Percentiles rank a stretch among this genome's conserved stretches.
Conservation (phyloP, 2,888 invertebrate genomes). For the Nematopogon swammerdamellus region DNA sequence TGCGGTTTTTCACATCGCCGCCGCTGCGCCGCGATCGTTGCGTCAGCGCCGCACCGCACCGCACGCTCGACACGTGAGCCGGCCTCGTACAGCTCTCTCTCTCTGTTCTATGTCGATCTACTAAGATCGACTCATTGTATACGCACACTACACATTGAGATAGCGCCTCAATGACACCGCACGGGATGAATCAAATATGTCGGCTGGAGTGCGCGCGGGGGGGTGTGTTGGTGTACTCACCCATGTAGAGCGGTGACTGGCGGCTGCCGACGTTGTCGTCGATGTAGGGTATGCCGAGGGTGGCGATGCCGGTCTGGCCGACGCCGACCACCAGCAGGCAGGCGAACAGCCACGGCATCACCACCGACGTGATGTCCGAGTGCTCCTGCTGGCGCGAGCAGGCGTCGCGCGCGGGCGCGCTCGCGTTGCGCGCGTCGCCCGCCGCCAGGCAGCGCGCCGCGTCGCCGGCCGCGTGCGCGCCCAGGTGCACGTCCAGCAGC, state of each 20-base stretch:
- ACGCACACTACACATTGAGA: too few species aligned
- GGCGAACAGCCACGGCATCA: constrained; percentile 84
- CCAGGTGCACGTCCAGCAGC: constrained; percentile 52
- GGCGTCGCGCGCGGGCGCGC: constrained; percentile 49
- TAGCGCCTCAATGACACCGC: too few species aligned
- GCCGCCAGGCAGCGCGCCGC: constrained; percentile 33
- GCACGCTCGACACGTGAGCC: too few species aligned
- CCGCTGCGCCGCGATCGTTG: too few species aligned
- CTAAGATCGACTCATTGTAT: too few species aligned
- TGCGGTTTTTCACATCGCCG: too few species aligned
- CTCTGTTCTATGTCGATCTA: too few species aligned
- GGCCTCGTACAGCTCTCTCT: too few species aligned
- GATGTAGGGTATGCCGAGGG: constrained; percentile 89
- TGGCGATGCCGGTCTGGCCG: constrained; percentile 90
- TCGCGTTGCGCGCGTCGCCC: constrained; percentile 20
- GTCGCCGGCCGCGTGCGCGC: constrained; percentile 28
- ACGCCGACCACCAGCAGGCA: constrained; percentile 86
- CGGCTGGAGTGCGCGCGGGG: too few species aligned
- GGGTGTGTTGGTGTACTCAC: too few species aligned
- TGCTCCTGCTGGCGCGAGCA: constrained; percentile 65
- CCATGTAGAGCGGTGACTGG: constrained; percentile 89
- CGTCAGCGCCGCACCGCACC: too few species aligned
- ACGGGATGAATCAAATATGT: too few species aligned
- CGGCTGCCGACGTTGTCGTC: constrained; percentile 92
- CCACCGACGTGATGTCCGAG: constrained; percentile 74